Evolutionary conservation across 2,113 vertebrate genomes (phyloP), one percentile per base, ranked within the genome.

Genomic region (Acanthisitta chloris): DNA sequence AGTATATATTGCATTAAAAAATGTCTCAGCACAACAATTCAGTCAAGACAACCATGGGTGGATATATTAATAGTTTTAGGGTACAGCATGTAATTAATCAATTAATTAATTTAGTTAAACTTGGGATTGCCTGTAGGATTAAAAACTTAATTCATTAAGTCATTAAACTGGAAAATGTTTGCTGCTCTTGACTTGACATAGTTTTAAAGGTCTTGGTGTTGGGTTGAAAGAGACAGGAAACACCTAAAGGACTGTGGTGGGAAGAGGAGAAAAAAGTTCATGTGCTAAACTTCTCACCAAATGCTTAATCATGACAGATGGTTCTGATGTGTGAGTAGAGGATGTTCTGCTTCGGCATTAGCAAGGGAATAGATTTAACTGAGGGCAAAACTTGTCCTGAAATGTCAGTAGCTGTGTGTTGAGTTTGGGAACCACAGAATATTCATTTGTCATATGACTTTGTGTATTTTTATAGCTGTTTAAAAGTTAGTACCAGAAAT

Each of bases 31-130:
- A 61, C 58, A 86, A 86, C 83, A 97, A 92, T 93, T 94, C 76
- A 89, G 48, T 88, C 81, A 95, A 94, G 91, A 70, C 42, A 94
- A 86, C 91, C 78, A 76, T 67, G 84, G 42, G 46, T 36, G 40
- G 81, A 72, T 29, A 8, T 89, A 55, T 91, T 87, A 90, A 91
- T 96, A 92, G 69, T 86, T 91, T 81, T 52, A 42, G 90, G 55
- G 43, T 49, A 66, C 36, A 93, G 21, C 54, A 55, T 7, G 21
- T 71, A 82, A 51, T 96, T 82, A 69, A n/a, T n/a, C n/a, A n/a
- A n/a, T n/a, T n/a, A n/a, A n/a, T n/a, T n/a, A n/a, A n/a, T 71
- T 95, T 95, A 92, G 95, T 61, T 49, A 93, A 69, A 86, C 16
- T 54, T 79, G 42, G 26, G 15, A 38, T 94, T 95, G 84, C 46